Conservation (phyloP, 2,113 vertebrate genomes). For the Ursus arctos region DNA sequence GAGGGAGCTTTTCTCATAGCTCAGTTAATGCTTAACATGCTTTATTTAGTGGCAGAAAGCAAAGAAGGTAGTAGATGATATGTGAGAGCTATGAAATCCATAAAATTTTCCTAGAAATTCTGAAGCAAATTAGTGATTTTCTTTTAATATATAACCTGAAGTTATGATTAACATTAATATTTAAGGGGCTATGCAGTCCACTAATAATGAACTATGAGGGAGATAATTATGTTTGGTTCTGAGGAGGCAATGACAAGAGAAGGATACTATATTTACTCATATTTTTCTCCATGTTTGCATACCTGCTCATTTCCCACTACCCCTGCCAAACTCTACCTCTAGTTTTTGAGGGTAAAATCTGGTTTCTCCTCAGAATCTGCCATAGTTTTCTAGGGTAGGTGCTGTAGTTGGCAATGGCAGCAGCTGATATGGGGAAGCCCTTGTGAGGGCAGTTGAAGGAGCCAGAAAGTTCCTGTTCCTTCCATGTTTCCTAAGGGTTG, state of each 20-base stretch:
- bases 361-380: neutral
- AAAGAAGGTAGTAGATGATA: constrained; percentile 26
- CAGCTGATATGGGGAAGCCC: neutral
- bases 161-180: neutral
- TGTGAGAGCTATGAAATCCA: neutral
- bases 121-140: constrained; percentile 35
- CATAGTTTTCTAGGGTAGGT: neutral
- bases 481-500: neutral
- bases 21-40: constrained; percentile 18
- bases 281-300: neutral
- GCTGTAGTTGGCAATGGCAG: too few species aligned
- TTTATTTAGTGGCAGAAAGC: constrained; percentile 33
- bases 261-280: neutral
- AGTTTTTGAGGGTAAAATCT: neutral
- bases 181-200: neutral
- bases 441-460: neutral
- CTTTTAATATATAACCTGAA: neutral
- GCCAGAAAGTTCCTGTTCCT: neutral
- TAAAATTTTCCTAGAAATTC: constrained; percentile 12
- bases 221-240: neutral
- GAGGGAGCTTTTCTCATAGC: neutral
- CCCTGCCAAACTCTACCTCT: neutral
- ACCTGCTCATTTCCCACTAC: neutral
- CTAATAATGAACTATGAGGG: neutral
- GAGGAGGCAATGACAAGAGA: neutral